Percentiles rank a stretch among this genome's conserved stretches.
Conservation (phyloP, 2,113 vertebrate species). For the Planiliza haematocheilus region DNA sequence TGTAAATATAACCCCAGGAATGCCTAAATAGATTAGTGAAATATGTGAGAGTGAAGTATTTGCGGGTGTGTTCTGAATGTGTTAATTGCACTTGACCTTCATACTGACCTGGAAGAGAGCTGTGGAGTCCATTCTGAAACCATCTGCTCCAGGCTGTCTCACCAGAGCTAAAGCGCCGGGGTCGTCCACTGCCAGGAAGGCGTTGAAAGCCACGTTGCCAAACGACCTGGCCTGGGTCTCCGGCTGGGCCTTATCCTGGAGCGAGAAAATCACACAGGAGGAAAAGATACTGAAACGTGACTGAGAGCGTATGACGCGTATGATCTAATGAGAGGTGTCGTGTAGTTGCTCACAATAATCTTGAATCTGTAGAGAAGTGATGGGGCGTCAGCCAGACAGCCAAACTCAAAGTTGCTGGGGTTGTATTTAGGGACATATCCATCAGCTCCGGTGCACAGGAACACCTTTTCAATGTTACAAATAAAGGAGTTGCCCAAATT, state of each 20-base stretch:
- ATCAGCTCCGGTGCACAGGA: constrained; percentile 94
- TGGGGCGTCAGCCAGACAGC: constrained; percentile 93
- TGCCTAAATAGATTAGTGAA: not conserved
- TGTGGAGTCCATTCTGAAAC: constrained; percentile 92
- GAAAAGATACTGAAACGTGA: not conserved
- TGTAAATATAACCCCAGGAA: not conserved
- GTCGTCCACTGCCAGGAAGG: constrained; percentile 91
- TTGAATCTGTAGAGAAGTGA: constrained; percentile 95
- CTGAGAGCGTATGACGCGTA: not conserved
- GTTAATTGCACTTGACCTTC: not conserved
- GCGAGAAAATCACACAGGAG: not conserved
- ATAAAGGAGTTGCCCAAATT: constrained; percentile 93
- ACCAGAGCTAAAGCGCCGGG: constrained; percentile 88
- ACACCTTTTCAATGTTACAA: constrained; percentile 97
- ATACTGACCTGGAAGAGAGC: constrained; percentile 90
- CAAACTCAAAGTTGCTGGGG: constrained; percentile 90
- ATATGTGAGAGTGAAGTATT: not conserved
- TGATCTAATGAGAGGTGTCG: accelerated
- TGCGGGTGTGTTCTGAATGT: not conserved
- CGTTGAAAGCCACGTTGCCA: constrained; percentile 89
- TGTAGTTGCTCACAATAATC: constrained; percentile 89
- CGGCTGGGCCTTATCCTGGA: constrained; percentile 94
- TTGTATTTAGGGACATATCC: constrained; percentile 97
- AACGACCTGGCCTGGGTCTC: constrained; percentile 91
- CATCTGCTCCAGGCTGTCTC: constrained; percentile 94